A percentile compares a stretch with the other conserved stretches of the same genome.
Evolutionary conservation across 2,113 vertebrate species (phyloP).

Genomic region (Spermophilus dauricus): DNA sequence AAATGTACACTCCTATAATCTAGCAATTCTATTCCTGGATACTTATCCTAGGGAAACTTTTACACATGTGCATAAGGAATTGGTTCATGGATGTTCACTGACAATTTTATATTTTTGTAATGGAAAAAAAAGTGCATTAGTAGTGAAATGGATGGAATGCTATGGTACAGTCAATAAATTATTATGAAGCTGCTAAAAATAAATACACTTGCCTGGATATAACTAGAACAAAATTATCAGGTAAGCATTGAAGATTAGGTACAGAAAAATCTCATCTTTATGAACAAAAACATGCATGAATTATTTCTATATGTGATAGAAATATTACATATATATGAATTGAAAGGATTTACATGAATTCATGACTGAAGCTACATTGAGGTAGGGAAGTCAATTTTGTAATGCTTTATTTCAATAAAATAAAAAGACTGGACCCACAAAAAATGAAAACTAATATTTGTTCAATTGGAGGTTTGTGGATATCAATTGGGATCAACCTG

Average conservation of each 20-base stretch:
- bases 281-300: neutral
- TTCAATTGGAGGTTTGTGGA: neutral
- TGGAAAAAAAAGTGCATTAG: neutral
- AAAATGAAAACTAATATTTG: neutral
- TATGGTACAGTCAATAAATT: neutral
- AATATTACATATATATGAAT: neutral
- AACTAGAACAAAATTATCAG: neutral
- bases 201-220: neutral
- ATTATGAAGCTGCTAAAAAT: constrained; percentile 35
- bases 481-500: neutral
- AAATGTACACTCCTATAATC: no score
- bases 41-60: neutral
- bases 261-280: neutral
- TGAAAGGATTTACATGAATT: neutral
- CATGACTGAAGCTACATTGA: neutral
- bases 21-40: neutral
- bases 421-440: neutral
- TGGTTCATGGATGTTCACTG: neutral
- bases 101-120: neutral
- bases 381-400: neutral
- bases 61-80: neutral
- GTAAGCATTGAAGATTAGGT: neutral
- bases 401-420: neutral
- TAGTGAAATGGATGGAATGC: neutral
- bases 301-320: neutral